Conservation (phyloP, 1,140 invertebrate species). For the Planococcus citri region DNA sequence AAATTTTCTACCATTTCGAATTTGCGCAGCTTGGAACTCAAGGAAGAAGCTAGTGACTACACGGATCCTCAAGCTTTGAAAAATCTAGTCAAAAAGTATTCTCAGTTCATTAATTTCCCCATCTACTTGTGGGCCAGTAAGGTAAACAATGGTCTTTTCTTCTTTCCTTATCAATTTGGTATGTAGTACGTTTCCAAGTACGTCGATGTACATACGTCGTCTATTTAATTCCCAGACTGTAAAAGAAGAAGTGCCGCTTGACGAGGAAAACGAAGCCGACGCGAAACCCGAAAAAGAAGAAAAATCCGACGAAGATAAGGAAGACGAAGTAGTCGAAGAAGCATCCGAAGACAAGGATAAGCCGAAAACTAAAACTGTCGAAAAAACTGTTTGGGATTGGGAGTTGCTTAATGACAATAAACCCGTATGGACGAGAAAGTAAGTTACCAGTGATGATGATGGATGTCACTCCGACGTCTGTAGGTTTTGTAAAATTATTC, state of each 20-base stretch:
- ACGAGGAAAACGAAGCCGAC: conserved; percentile 33
- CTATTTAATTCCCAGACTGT: too few species aligned
- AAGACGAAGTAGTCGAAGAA: conserved; percentile 48
- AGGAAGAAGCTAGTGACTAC: conserved; percentile 94
- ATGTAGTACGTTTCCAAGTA: too few species aligned
- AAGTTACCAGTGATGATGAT: conserved; percentile 29
- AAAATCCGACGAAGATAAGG: conserved; percentile 36
- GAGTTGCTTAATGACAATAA: conserved; percentile 90
- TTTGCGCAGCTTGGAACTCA: conserved; percentile 64
- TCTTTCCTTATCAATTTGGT: too few species aligned
- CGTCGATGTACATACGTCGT: too few species aligned
- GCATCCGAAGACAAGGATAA: conserved; percentile 56
- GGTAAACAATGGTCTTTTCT: too few species aligned
- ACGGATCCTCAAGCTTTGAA: conserved; percentile 83
- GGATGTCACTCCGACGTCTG: too few species aligned
- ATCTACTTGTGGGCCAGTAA: conserved; percentile 94
- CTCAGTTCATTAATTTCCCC: conserved; percentile 98
- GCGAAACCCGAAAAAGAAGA: conserved; percentile 34
- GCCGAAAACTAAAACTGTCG: conserved; percentile 84
- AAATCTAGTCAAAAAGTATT: conserved; percentile 91
- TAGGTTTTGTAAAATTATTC: background rate
- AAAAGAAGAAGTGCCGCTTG: conserved; percentile 44
- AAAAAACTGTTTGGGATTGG: conserved; percentile 99
- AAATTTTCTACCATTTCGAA: too few species aligned
- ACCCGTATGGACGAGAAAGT: conserved; percentile 93